phyloP scores from a whole-genome alignment of 2,113 vertebrate genomes.

The Ptyas mucosa region DNA sequence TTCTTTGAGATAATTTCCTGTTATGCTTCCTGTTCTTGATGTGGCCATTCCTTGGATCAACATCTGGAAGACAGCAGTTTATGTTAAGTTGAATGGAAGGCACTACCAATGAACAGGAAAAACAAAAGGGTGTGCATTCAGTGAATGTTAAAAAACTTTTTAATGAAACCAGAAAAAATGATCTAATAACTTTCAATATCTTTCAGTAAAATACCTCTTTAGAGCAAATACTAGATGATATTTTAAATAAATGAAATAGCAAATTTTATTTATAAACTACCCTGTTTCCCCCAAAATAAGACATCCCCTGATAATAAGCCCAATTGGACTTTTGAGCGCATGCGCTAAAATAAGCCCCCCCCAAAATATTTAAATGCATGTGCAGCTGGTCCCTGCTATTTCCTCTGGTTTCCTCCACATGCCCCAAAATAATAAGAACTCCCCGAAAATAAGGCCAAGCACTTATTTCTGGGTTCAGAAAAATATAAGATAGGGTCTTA shows the following conservation, averaged over 20 bases:
- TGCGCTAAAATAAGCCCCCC: too few relatives aligned
- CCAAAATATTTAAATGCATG: too few relatives aligned
- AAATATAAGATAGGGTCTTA: too few relatives aligned
- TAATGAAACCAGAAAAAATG: not conserved
- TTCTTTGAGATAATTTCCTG: conserved; percentile 6
- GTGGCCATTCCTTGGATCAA: not conserved
- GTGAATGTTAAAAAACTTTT: not conserved
- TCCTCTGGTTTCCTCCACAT: too few relatives aligned
- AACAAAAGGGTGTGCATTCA: not conserved
- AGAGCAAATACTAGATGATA: not conserved
- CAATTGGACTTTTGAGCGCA: too few relatives aligned
- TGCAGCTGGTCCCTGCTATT: too few relatives aligned
- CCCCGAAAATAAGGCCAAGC: too few relatives aligned
- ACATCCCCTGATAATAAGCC: too few relatives aligned
- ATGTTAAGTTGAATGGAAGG: not conserved
- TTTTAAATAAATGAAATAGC: not conserved
- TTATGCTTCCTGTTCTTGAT: not conserved
- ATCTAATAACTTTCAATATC: not conserved
- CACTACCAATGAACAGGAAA: not conserved
- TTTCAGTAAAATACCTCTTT: not conserved
- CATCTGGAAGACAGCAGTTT: not conserved
- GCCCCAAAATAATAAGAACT: too few relatives aligned
- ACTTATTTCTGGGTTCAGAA: too few relatives aligned
- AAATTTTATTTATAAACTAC: not conserved
- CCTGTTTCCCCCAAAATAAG: too few relatives aligned